These are phyloP conservation scores for Callyntrura guangdongensis DNA, from an alignment of 2,888 invertebrate genomes.

Conservation along the genomic window DNA sequence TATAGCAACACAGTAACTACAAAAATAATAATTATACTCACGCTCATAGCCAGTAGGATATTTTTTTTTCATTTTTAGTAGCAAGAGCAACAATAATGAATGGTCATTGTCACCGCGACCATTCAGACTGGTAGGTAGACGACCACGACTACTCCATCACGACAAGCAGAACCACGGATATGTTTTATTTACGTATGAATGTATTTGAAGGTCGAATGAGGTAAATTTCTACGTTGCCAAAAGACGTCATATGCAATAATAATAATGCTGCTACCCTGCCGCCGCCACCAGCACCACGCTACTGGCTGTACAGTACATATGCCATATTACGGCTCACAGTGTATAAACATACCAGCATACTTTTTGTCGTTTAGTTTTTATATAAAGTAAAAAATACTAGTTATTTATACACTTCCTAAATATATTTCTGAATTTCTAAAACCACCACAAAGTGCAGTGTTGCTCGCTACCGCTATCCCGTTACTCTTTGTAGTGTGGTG, in stretches of 20 bases:
- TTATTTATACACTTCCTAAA: no score
- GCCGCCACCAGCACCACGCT: background rate
- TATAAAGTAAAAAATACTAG: no score
- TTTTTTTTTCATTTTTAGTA: conserved; percentile 15
- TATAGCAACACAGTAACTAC: background rate
- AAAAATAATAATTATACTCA: background rate
- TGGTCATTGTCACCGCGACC: conserved; percentile 12
- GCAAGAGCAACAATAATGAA: conserved; percentile 21
- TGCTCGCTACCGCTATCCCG: no score
- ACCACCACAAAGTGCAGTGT: background rate
- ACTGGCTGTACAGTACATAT: background rate
- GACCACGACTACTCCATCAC: background rate
- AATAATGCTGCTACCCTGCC: background rate
- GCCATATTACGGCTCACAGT: background rate
- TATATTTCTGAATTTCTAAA: background rate
- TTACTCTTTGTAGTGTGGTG: no score
- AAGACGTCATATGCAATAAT: conserved; percentile 73
- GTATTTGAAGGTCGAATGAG: conserved; percentile 76
- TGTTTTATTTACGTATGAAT: background rate
- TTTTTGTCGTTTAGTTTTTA: no score
- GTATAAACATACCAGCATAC: no score
- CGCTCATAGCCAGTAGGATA: background rate
- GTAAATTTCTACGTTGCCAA: conserved; percentile 77
- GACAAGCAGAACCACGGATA: background rate
- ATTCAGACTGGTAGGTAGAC: conserved; percentile 1